Evolutionary conservation across 2,797 vertebrate genomes (phyloP).

Genomic region (Onychomys leucogaster): DNA sequence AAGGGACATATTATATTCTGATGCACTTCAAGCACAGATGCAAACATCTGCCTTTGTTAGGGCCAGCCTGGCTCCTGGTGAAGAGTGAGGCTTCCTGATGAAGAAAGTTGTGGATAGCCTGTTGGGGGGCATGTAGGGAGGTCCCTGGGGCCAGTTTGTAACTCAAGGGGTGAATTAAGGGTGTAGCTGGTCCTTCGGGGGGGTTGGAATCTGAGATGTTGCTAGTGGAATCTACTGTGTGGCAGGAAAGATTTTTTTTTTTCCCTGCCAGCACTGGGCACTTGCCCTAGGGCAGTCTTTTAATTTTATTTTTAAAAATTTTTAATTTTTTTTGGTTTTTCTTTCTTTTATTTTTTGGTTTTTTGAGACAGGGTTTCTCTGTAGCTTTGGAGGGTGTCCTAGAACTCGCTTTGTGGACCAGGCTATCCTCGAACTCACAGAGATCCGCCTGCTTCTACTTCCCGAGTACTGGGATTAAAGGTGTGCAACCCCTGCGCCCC

Average conservation of each 20-base stretch:
- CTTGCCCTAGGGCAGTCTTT: neutral
- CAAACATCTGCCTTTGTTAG: neutral
- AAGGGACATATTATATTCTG: neutral
- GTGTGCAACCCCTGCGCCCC: too few relatives aligned
- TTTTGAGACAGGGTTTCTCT: too few relatives aligned
- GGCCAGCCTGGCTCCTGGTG: neutral
- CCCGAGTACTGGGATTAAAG: neutral
- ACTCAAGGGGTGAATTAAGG: neutral
- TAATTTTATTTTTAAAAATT: too few relatives aligned
- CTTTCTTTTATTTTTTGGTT: too few relatives aligned
- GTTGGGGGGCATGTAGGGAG: neutral
- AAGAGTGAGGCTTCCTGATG: neutral
- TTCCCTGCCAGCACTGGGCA: neutral
- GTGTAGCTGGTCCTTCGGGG: neutral
- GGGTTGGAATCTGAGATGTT: neutral
- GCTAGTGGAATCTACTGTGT: neutral
- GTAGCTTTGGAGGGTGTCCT: too few relatives aligned
- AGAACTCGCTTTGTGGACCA: neutral
- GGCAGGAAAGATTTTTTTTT: neutral
- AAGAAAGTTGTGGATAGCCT: neutral
- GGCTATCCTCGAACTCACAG: neutral
- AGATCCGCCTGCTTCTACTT: neutral
- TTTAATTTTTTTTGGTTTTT: too few relatives aligned
- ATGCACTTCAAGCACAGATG: neutral
- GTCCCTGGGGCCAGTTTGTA: neutral